Percentiles rank a stretch among this genome's conserved stretches.
Conservation (phyloP, 2,888 invertebrate species). For the Limnephilus marmoratus region DNA sequence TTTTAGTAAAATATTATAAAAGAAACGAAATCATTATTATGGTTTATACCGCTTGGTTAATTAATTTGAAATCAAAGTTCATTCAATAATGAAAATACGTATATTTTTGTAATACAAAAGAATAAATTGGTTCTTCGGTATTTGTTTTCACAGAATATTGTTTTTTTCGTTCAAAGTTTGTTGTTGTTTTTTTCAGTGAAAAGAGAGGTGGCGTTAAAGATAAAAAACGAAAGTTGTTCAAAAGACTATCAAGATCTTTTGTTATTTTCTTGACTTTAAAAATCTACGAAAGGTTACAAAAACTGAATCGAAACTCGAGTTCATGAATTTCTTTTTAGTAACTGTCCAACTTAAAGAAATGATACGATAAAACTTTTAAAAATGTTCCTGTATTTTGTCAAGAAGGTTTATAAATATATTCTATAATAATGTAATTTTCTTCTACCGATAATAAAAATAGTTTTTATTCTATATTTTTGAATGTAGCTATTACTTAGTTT, state of each 20-base stretch:
- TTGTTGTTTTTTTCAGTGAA: slow-evolving; percentile 16
- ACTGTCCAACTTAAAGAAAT: not conserved
- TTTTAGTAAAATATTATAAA: not conserved
- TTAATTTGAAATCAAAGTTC: not conserved
- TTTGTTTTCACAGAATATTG: not conserved
- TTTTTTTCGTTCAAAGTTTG: slow-evolving; percentile 2
- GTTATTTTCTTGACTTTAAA: slow-evolving; percentile 31
- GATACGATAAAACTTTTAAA: not conserved
- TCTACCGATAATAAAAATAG: not conserved
- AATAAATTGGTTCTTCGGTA: no score
- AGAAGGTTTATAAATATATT: not conserved
- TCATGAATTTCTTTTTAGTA: slow-evolving; percentile 6
- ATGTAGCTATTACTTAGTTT: no score
- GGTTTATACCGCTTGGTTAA: not conserved
- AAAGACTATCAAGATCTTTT: slow-evolving; percentile 25
- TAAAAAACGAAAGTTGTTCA: slow-evolving; percentile 36
- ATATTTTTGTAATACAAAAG: not conserved
- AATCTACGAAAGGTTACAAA: not conserved
- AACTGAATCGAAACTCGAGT: not conserved
- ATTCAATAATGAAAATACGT: not conserved
- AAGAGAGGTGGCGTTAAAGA: slow-evolving; percentile 12
- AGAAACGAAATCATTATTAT: no score
- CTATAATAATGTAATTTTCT: not conserved
- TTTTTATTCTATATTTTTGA: no score
- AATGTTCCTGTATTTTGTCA: not conserved